Percentiles rank a stretch among this genome's conserved stretches.
Conservation (phyloP, 2,113 vertebrate genomes). For the Gallinago media region DNA sequence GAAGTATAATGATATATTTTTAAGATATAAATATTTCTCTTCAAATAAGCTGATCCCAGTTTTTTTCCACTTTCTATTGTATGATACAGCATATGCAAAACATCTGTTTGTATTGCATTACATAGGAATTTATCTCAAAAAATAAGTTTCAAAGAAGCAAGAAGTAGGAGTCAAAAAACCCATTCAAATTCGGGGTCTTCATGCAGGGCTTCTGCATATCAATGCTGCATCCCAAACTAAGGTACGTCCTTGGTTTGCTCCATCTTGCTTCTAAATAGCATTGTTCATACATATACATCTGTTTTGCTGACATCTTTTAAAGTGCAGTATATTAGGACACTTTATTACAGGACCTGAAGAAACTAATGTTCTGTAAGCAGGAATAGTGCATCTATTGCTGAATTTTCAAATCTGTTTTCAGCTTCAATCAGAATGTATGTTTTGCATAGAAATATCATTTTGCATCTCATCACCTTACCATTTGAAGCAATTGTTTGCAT, state of each 20-base stretch:
- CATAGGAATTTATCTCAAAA: not conserved
- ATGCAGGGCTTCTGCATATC: not conserved
- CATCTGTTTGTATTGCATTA: not conserved
- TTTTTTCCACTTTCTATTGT: not conserved
- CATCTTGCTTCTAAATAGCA: not conserved
- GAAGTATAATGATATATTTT: not conserved
- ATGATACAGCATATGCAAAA: not conserved
- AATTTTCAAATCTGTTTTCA: not conserved
- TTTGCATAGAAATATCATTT: not conserved
- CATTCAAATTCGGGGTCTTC: not conserved
- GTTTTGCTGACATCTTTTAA: not conserved
- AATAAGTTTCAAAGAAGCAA: not conserved
- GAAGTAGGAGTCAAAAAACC: not conserved
- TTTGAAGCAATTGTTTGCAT: not conserved
- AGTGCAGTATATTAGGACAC: not conserved
- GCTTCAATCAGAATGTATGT: not conserved
- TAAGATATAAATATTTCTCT: not conserved
- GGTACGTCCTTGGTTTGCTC: not conserved
- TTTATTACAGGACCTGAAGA: not conserved
- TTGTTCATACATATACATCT: not conserved
- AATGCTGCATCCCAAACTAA: not conserved
- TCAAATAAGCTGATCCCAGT: not conserved
- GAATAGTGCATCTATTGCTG: not conserved
- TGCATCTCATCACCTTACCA: not conserved
- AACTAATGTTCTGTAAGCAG: not conserved